phyloP scores from a whole-genome alignment of 1,140 invertebrate species.

The Teleogryllus occipitalis region DNA sequence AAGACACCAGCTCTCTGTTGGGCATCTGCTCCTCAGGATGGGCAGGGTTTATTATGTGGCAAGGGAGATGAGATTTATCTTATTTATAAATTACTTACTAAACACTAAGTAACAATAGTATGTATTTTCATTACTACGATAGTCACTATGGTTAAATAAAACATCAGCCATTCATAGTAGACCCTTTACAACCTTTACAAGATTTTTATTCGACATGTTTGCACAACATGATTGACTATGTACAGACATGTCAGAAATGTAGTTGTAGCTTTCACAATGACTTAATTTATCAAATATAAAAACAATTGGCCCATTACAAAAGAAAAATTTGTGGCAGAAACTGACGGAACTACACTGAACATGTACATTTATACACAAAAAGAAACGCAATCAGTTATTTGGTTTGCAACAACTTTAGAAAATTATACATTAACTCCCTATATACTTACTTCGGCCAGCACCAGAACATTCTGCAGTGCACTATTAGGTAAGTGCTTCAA shows the following conservation, averaged over 20 bases:
- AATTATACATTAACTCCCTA: background rate
- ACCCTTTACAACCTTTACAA: conserved; percentile 20
- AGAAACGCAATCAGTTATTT: background rate
- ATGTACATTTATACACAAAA: conserved; percentile 19
- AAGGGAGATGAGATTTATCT: conserved; percentile 7
- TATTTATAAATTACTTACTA: conserved; percentile 23
- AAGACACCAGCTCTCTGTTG: conserved; percentile 22
- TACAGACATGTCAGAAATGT: conserved; percentile 18
- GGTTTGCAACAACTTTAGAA: conserved; percentile 9
- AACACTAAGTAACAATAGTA: conserved; percentile 22
- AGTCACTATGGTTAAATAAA: conserved; percentile 21
- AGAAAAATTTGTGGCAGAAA: conserved; percentile 16
- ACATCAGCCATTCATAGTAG: conserved; percentile 21
- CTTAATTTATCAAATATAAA: conserved; percentile 15
- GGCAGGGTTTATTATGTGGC: background rate
- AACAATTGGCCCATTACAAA: conserved; percentile 8
- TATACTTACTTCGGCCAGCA: background rate
- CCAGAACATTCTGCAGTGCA: conserved; percentile 1
- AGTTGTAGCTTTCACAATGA: conserved; percentile 12
- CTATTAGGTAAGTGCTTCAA: background rate
- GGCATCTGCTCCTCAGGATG: background rate
- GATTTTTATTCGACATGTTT: background rate
- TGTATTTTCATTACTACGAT: conserved; percentile 21
- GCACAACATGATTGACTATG: conserved; percentile 13
- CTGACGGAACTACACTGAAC: background rate